Percentiles rank a stretch among this genome's conserved stretches.
phyloP scores from a whole-genome alignment of 2,888 invertebrate genomes.

The Sminthurinus aureus region DNA sequence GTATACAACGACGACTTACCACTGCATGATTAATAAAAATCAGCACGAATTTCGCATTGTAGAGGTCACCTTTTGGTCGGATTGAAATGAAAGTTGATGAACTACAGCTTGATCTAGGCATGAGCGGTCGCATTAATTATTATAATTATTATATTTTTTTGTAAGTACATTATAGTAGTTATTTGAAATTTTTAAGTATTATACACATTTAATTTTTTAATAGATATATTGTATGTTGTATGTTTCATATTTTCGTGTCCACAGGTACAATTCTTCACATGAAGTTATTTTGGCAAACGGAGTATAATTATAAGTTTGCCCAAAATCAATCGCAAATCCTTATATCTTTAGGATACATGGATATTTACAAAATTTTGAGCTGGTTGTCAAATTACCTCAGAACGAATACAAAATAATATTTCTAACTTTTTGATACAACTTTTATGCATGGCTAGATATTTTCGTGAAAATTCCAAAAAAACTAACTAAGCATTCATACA shows the following conservation, averaged over 20 bases:
- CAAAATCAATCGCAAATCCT: background rate
- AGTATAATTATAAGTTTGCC: background rate
- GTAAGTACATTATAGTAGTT: constrained; percentile 3
- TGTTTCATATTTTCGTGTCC: background rate
- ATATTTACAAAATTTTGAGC: constrained; percentile 1
- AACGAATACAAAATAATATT: background rate
- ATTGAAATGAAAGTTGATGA: constrained; percentile 37
- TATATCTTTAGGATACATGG: background rate
- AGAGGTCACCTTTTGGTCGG: constrained; percentile 51
- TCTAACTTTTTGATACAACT: background rate
- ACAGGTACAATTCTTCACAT: background rate
- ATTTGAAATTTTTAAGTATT: too few relatives aligned
- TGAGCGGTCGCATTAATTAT: constrained; percentile 4
- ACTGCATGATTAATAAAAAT: constrained; percentile 58
- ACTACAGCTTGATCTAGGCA: constrained; percentile 42
- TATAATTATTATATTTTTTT: background rate
- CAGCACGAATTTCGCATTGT: constrained; percentile 56
- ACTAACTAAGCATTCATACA: too few relatives aligned
- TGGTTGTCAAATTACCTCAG: background rate
- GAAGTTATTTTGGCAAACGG: background rate
- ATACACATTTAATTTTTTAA: background rate
- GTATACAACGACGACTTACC: constrained; percentile 45
- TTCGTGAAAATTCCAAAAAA: too few relatives aligned
- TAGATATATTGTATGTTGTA: background rate
- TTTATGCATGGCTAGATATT: background rate